phyloP scores from a whole-genome alignment of 2,113 vertebrate genomes.

The Cyphomyrus plagiostoma region DNA sequence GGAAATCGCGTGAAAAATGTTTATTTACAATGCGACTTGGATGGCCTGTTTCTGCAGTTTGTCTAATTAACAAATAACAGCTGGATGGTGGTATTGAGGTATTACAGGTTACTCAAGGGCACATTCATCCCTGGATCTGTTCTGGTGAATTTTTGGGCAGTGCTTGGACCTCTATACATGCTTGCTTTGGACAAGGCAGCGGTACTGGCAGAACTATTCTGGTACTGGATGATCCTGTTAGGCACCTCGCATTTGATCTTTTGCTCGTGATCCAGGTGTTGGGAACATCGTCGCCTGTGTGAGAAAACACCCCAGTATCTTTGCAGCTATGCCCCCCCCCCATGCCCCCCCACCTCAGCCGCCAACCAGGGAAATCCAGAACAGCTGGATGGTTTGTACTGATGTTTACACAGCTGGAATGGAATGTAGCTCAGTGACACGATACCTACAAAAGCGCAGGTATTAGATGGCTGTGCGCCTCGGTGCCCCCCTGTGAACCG shows the following conservation, averaged over 20 bases:
- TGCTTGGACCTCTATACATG: not conserved
- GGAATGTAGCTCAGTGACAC: not conserved
- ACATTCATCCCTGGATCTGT: not conserved
- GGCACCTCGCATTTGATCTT: not conserved
- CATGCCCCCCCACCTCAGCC: not conserved
- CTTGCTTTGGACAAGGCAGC: not conserved
- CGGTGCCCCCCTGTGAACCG: not conserved
- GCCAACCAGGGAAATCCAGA: not conserved
- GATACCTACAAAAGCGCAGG: not conserved
- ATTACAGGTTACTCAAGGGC: not conserved
- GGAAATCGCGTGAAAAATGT: not conserved
- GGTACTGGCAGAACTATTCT: not conserved
- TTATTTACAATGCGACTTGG: not conserved
- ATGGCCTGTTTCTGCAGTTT: not conserved
- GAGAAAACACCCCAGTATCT: not conserved
- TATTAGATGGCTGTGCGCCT: not conserved
- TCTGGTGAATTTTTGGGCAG: not conserved
- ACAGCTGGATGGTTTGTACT: not conserved
- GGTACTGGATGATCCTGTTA: not conserved
- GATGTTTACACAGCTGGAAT: conserved; percentile 6
- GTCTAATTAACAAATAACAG: not conserved
- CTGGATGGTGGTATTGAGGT: not conserved
- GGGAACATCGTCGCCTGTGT: not conserved
- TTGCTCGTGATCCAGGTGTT: not conserved
- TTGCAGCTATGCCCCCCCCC: not conserved